A percentile compares a stretch with the other conserved stretches of the same genome.
These are phyloP conservation scores for Drosophila eohydei DNA, from an alignment of 2,888 invertebrate species.

Conservation along the genomic window DNA sequence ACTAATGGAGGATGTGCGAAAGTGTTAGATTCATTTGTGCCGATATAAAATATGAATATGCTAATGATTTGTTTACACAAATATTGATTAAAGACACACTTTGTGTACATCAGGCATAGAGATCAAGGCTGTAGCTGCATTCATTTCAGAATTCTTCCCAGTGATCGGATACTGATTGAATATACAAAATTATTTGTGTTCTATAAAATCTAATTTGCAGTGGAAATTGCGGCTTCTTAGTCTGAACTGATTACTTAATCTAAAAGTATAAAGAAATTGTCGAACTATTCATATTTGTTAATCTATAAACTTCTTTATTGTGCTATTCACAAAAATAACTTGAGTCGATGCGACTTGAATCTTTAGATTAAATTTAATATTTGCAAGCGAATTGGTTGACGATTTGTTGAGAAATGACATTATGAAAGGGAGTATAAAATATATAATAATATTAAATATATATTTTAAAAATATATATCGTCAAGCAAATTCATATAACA, in stretches of 20 bases:
- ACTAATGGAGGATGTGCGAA: conserved; percentile 64
- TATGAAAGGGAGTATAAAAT: too few species aligned
- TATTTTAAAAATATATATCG: too few species aligned
- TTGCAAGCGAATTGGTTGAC: too few species aligned
- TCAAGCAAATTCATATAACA: neutral
- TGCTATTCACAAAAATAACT: too few species aligned
- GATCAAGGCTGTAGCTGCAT: conserved; percentile 38
- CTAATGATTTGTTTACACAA: conserved; percentile 47
- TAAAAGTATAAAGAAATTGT: too few species aligned
- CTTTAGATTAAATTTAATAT: too few species aligned
- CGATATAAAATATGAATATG: conserved; percentile 54
- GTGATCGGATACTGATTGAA: conserved; percentile 1
- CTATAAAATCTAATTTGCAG: neutral
- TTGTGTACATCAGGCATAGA: conserved; percentile 13
- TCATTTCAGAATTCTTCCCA: conserved; percentile 9
- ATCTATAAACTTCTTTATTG: too few species aligned
- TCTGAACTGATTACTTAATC: neutral
- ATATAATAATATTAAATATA: too few species aligned
- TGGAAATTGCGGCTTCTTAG: neutral
- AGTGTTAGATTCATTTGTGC: conserved; percentile 51
- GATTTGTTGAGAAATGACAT: too few species aligned
- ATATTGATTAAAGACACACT: conserved; percentile 49
- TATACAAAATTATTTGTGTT: neutral
- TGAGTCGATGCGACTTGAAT: too few species aligned
- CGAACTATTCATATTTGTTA: too few species aligned